Percentiles rank a stretch among this genome's conserved stretches.
Evolutionary conservation across 37 sponge, comb jelly and placozoan genomes (phyloP).

Genomic region (Aplysina aerophoba): DNA sequence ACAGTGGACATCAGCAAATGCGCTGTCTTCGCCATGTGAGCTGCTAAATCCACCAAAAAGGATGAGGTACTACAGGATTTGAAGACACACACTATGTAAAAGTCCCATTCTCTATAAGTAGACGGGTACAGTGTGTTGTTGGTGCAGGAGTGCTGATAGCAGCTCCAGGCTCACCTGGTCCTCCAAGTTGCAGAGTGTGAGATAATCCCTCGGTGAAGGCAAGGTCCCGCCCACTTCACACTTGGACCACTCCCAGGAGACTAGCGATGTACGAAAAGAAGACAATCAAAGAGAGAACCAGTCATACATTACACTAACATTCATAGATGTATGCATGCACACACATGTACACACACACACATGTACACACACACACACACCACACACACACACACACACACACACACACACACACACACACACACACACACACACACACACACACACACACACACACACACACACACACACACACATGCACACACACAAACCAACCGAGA

Average conservation of each 20-base stretch:
- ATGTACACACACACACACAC: neutral
- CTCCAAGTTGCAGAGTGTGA: conserved; percentile 37
- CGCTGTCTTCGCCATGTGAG: conserved; percentile 22
- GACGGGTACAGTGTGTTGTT: neutral
- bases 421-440: conserved; percentile 28
- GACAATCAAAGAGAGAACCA: neutral
- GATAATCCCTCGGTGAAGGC: conserved; percentile 67
- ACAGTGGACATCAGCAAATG: conserved; percentile 54
- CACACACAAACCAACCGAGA: conserved; percentile 38
- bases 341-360: neutral
- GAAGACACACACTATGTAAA: neutral
- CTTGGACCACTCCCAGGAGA: conserved; percentile 48
- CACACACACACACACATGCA: conserved; percentile 29
- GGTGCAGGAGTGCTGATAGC: neutral
- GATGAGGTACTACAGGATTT: conserved; percentile 46
- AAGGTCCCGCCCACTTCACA: conserved; percentile 6
- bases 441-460: conserved; percentile 33
- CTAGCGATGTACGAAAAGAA: neutral
- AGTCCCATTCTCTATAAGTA: neutral
- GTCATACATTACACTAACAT: neutral
- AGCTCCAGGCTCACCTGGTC: conserved; percentile 38
- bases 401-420: conserved; percentile 15
- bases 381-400: conserved; percentile 24
- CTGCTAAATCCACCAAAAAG: conserved; percentile 67
- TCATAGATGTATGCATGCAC: conserved; percentile 1